These are phyloP conservation scores for Petromus typicus DNA, from an alignment of 2,113 vertebrate genomes.

Conservation along the genomic window DNA sequence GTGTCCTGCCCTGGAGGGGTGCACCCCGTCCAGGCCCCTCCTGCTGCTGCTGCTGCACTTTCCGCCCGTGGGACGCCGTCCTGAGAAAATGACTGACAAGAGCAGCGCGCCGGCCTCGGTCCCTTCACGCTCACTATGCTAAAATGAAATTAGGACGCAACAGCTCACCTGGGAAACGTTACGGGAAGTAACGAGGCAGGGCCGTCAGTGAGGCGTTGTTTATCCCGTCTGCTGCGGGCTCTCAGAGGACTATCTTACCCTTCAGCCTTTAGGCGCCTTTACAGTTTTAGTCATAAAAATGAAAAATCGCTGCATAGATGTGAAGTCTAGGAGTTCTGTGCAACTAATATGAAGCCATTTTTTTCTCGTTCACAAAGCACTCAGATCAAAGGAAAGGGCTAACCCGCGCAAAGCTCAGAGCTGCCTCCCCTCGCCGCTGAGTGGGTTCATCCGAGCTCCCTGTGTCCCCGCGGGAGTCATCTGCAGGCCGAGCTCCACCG, in stretches of 20 bases:
- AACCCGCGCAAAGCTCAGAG: background rate
- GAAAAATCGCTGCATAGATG: constrained; percentile 11
- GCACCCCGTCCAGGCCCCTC: background rate
- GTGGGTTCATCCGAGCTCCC: too few relatives aligned
- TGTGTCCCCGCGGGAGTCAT: too few relatives aligned
- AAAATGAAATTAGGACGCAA: constrained; percentile 62
- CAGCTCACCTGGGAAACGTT: constrained; percentile 56
- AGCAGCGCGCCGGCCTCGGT: background rate
- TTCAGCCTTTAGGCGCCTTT: background rate
- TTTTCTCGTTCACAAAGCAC: background rate
- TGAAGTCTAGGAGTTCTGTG: constrained; percentile 28
- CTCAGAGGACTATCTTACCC: background rate
- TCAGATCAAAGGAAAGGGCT: background rate
- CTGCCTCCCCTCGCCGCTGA: background rate
- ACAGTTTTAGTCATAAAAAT: constrained; percentile 38
- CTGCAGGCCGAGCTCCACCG: background rate
- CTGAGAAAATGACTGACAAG: constrained; percentile 31
- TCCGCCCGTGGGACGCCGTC: background rate
- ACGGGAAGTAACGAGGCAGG: background rate
- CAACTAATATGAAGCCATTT: background rate
- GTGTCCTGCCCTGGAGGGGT: background rate
- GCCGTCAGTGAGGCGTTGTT: background rate
- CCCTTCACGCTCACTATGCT: constrained; percentile 49
- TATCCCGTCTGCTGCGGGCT: background rate
- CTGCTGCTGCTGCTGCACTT: background rate